These are phyloP conservation scores for Ifrita kowaldi DNA, from an alignment of 2,113 vertebrate species.

Conservation along the genomic window DNA sequence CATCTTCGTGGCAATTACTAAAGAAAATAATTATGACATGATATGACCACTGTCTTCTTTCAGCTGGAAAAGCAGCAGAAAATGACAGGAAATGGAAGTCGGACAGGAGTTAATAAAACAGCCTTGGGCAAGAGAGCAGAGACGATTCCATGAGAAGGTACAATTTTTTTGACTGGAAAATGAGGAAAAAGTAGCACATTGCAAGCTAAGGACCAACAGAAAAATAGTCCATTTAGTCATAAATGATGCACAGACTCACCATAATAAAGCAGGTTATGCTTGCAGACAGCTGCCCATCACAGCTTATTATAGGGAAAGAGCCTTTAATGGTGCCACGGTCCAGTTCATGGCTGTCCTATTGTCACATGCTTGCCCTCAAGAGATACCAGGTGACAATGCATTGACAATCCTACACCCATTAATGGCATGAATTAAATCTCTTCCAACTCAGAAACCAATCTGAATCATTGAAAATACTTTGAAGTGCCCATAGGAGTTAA, in stretches of 20 bases:
- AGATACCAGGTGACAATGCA: background rate
- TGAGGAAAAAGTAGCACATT: background rate
- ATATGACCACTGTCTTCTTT: constrained; percentile 37
- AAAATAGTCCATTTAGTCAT: background rate
- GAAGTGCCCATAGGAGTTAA: background rate
- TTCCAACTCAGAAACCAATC: background rate
- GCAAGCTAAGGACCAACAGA: background rate
- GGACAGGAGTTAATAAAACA: background rate
- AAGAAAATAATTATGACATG: constrained; percentile 52
- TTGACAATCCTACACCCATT: background rate
- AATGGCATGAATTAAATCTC: background rate
- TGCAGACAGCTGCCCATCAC: background rate
- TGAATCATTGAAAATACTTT: background rate
- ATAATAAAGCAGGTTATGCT: background rate
- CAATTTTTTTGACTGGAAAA: background rate
- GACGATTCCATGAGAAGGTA: background rate
- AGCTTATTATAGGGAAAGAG: background rate
- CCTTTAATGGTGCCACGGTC: background rate
- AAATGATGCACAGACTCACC: background rate
- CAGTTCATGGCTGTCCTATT: background rate
- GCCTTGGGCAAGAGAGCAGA: background rate
- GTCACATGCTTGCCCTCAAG: background rate
- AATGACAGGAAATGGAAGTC: constrained; percentile 33
- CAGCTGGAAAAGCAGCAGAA: constrained; percentile 28
- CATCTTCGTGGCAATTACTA: constrained; percentile 29